phyloP scores from a whole-genome alignment of 2,113 vertebrate species.

The Pionites leucogaster region DNA sequence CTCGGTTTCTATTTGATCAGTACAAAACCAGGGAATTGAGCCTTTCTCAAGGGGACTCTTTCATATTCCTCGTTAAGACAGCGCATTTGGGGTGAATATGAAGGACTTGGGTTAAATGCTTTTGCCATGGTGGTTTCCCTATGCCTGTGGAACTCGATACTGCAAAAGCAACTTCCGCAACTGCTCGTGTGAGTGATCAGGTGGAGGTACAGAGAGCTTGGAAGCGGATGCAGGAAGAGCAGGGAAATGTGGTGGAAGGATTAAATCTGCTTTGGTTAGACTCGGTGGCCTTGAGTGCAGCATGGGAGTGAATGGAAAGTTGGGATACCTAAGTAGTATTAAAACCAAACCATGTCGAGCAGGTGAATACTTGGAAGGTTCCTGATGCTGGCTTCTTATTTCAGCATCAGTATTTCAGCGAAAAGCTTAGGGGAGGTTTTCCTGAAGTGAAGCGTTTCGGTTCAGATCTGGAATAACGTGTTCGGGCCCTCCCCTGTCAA shows the following conservation, averaged over 20 bases:
- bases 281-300: background rate
- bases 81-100: background rate
- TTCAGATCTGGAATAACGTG: background rate
- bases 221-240: background rate
- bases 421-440: background rate
- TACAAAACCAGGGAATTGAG: background rate
- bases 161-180: background rate
- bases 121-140: fast-evolving
- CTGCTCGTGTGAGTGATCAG: fast-evolving
- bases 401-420: background rate
- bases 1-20: background rate
- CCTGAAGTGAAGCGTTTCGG: background rate
- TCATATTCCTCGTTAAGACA: background rate
- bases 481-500: background rate
- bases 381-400: background rate
- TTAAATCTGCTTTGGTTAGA: background rate
- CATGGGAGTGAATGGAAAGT: background rate
- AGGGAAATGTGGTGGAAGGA: too few relatives aligned
- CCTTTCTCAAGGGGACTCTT: background rate
- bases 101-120: background rate
- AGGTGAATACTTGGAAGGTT: background rate
- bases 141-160: fast-evolving
- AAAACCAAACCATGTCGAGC: background rate
- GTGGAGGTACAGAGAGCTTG: background rate
- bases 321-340: background rate